A percentile compares a stretch with the other conserved stretches of the same genome.
These are phyloP conservation scores for Lissocephala sabroskyi DNA, from an alignment of 2,888 invertebrate species.

Conservation along the genomic window DNA sequence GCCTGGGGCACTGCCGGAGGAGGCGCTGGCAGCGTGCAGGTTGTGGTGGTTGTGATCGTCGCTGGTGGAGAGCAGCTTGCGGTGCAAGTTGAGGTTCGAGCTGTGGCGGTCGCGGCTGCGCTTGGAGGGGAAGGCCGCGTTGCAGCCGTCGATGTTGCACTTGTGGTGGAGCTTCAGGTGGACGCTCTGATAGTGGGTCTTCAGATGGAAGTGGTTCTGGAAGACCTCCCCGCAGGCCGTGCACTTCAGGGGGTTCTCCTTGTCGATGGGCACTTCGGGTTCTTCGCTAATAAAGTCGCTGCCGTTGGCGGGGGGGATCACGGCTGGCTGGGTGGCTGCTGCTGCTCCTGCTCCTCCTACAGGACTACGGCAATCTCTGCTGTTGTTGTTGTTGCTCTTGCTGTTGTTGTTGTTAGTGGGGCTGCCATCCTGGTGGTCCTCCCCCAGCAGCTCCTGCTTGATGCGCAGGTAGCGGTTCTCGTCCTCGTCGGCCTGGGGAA, in stretches of 20 bases:
- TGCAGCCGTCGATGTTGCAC: constrained; percentile 95
- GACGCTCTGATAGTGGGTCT: constrained; percentile 95
- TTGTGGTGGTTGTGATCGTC: constrained; percentile 49
- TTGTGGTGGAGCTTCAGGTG: constrained; percentile 96
- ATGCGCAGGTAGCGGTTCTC: constrained; percentile 59
- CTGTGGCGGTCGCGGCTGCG: constrained; percentile 93
- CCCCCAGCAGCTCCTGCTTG: constrained; percentile 58
- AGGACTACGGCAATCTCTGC: constrained; percentile 1
- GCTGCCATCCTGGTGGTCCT: constrained; percentile 19
- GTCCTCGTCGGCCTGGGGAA: constrained; percentile 29
- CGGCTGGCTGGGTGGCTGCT: background rate
- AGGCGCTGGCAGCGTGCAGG: constrained; percentile 3
- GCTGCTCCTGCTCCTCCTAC: too few species aligned
- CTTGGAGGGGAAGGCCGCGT: constrained; percentile 95
- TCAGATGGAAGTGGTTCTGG: constrained; percentile 93
- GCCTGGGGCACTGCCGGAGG: too few species aligned
- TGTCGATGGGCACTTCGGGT: constrained; percentile 90
- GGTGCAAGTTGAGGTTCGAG: constrained; percentile 91
- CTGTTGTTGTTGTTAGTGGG: background rate
- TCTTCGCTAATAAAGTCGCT: constrained; percentile 67
- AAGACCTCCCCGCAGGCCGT: constrained; percentile 94
- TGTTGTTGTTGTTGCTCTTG: constrained; percentile 27
- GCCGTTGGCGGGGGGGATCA: constrained; percentile 15
- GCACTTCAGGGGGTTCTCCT: constrained; percentile 92
- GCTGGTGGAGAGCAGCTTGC: constrained; percentile 85